These are phyloP conservation scores for Peromyscus maniculatus DNA, from an alignment of 2,113 vertebrate species.

Conservation along the genomic window DNA sequence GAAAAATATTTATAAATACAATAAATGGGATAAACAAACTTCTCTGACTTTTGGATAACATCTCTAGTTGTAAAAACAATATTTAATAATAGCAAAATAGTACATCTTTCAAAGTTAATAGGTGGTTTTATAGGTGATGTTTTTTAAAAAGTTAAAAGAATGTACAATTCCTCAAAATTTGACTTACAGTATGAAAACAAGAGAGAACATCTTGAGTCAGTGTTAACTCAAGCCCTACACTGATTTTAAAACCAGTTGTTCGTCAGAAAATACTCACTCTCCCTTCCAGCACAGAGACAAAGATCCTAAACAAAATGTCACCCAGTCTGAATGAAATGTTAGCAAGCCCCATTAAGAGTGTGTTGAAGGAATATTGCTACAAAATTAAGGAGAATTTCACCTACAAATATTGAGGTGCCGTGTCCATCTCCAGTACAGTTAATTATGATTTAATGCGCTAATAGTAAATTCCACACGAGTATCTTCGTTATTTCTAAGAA, in stretches of 20 bases:
- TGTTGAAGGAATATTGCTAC: background rate
- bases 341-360: background rate
- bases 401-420: background rate
- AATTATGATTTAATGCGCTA: background rate
- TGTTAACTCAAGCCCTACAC: background rate
- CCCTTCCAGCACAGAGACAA: background rate
- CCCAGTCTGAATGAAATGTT: background rate
- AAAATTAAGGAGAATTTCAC: background rate
- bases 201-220: background rate
- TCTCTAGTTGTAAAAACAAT: slow-evolving; percentile 41
- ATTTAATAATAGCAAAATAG: background rate
- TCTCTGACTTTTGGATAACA: slow-evolving; percentile 11
- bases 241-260: background rate
- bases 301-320: slow-evolving; percentile 9
- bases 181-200: background rate
- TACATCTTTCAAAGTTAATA: background rate
- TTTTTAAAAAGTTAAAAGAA: background rate
- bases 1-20: background rate
- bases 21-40: background rate
- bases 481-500: background rate
- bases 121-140: background rate
- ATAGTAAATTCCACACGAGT: background rate
- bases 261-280: background rate
- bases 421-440: background rate
- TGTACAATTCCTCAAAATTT: background rate